Evolutionary conservation across 1,140 invertebrate genomes (phyloP), one percentile per base, ranked within the genome.

Genomic region (Diploscapter pachys): DNA sequence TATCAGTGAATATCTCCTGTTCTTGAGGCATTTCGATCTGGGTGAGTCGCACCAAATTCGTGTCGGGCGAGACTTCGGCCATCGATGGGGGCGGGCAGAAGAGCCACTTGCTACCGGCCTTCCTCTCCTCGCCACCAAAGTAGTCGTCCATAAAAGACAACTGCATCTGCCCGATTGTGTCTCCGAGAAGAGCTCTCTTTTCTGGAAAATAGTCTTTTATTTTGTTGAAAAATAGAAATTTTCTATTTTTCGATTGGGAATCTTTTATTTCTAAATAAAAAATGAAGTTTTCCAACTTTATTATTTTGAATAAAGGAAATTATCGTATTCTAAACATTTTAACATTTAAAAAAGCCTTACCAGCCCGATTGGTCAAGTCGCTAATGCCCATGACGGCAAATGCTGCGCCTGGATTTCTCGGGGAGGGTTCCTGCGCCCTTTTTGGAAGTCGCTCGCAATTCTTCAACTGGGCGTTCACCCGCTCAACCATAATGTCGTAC

Each of bases 401-500:
- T 5, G 62, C 62, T 31, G 69, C 69, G 8, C 69, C 69, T 11
- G 69, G 69, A 71, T 72, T 72, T 6, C 71, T 6, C 4, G 71
- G 71, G 5, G 61, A 13, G 6, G 71, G 71, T 69, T 72, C 71
- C 4, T 64, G 31, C 8, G 71, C 71, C 2, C 51, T 9, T 49
- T 52, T 6, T 8, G 71, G 59, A 8, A 72, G 71, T 50, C 11
- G 61, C 4, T 68, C 6, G 50, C 53, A 55, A 9, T 55, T 52
- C 9, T 56, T 50, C 9, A 82, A 59, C 63, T 84, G 79, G 51
- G 64, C 75, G 62, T 80, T 13, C 8, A 82, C 65, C 49, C 80
- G 56, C 4, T 77, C 72, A 8, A 82, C 63, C n/a, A 81, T 62
- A 59, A 75, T 31, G 9, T 81, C 78, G 67, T 80, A 81, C 52